Percentiles rank a stretch among this genome's conserved stretches.
Conservation (phyloP, 2,113 vertebrate genomes). For the Copsychus sechellarum region DNA sequence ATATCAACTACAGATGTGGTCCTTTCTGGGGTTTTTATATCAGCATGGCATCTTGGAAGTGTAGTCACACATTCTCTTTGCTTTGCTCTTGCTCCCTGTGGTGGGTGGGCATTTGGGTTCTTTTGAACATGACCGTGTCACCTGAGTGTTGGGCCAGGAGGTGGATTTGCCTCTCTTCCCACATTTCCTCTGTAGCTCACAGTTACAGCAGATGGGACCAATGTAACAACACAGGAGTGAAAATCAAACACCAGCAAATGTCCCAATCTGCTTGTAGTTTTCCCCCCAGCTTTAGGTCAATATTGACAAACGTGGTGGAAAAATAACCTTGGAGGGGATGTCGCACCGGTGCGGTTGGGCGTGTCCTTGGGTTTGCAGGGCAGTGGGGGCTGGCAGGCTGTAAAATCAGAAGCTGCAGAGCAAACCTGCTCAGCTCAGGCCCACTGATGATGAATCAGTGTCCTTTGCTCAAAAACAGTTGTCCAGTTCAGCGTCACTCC, state of each 20-base stretch:
- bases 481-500: neutral
- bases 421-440: rapidly evolving
- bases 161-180: neutral
- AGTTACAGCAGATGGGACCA: neutral
- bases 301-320: rapidly evolving
- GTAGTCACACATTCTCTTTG: neutral
- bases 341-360: rapidly evolving
- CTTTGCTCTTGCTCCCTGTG: neutral
- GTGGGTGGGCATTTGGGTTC: neutral
- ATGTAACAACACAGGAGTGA: neutral
- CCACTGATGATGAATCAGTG: neutral
- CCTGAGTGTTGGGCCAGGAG: neutral
- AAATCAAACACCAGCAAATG: rapidly evolving
- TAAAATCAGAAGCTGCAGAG: neutral
- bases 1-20: neutral
- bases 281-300: neutral
- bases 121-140: neutral
- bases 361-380: rapidly evolving
- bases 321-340: neutral
- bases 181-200: neutral
- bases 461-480: neutral
- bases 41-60: neutral
- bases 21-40: neutral
- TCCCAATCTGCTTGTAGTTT: neutral
- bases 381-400: rapidly evolving